Conservation (phyloP, 2,113 vertebrate genomes). For the Tragelaphus imberbis region DNA sequence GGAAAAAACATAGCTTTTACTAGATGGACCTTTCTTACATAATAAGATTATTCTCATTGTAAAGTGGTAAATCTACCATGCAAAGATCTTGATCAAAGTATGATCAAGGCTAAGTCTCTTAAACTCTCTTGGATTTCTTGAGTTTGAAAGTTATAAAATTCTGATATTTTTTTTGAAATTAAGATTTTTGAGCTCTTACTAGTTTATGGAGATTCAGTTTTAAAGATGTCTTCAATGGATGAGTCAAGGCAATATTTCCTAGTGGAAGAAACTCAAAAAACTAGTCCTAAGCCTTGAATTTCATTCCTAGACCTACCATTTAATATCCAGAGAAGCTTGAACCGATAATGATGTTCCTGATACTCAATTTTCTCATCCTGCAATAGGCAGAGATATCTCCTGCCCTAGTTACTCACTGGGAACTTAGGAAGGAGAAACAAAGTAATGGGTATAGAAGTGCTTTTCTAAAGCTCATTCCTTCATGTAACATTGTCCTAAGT, state of each 20-base stretch:
- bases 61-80: background rate
- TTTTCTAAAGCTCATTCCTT: background rate
- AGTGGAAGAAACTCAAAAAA: background rate
- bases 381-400: background rate
- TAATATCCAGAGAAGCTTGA: background rate
- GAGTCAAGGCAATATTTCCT: background rate
- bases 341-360: background rate
- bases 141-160: background rate
- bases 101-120: background rate
- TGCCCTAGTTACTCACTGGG: background rate
- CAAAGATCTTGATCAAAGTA: background rate
- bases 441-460: background rate
- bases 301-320: background rate
- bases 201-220: background rate
- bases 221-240: background rate
- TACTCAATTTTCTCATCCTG: background rate
- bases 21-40: background rate
- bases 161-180: background rate
- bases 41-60: background rate
- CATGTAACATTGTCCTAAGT: background rate
- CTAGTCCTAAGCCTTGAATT: background rate
- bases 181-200: background rate
- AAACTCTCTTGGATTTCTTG: background rate
- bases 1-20: background rate
- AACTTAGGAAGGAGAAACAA: background rate